phyloP scores from a whole-genome alignment of 2,797 vertebrate genomes.

The Pantherophis alleghaniensis region DNA sequence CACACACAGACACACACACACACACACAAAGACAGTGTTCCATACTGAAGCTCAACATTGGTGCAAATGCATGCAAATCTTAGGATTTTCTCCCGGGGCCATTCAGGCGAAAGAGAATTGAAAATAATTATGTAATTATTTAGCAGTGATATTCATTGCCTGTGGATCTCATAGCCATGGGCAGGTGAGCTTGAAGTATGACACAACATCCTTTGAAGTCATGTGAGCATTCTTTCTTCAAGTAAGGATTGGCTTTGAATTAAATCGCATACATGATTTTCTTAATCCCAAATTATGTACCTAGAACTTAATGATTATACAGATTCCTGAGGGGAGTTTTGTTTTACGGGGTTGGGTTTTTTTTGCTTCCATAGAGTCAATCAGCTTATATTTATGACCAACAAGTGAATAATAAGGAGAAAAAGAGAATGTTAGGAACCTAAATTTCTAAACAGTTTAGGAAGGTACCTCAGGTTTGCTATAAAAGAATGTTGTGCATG shows the following conservation, averaged over 20 bases:
- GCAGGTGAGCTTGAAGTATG: slow-evolving; percentile 2
- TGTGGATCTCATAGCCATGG: not conserved
- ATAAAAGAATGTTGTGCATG: not conserved
- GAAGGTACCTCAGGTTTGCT: not conserved
- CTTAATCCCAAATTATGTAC: not conserved
- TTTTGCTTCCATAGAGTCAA: not conserved
- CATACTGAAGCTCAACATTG: not conserved
- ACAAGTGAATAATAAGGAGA: not conserved
- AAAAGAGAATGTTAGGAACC: not conserved
- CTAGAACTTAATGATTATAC: not conserved
- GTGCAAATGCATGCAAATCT: not conserved
- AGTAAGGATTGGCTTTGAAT: slow-evolving; percentile 11
- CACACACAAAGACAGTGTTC: not conserved
- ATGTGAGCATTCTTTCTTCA: not conserved
- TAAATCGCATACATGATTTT: not conserved
- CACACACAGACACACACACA: not conserved
- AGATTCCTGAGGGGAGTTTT: not conserved
- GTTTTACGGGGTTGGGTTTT: not conserved
- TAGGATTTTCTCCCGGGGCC: not conserved
- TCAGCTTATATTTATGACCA: not conserved
- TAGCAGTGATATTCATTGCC: not conserved
- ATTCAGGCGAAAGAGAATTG: not conserved
- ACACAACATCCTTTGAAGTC: not conserved
- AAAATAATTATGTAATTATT: slow-evolving; percentile 20
- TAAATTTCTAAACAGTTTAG: not conserved